phyloP scores from a whole-genome alignment of 2,888 invertebrate species.

The Timema cristinae region DNA sequence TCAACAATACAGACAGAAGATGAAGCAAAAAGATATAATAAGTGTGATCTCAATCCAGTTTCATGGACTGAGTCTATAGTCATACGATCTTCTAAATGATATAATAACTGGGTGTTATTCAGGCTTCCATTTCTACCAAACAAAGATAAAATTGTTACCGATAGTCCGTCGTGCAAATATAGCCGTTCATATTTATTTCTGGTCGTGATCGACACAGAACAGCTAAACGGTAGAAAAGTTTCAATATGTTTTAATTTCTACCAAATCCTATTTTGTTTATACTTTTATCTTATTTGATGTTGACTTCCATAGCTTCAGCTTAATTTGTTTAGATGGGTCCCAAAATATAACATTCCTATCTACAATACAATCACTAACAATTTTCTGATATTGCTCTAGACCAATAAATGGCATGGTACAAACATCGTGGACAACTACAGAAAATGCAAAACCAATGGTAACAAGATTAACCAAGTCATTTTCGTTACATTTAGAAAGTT shows the following conservation, averaged over 20 bases:
- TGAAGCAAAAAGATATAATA: no score
- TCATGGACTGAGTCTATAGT: no score
- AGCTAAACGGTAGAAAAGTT: no score
- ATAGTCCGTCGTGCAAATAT: background rate
- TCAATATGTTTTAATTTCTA: no score
- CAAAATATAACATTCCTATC: background rate
- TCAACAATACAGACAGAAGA: no score
- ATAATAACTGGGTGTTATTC: background rate
- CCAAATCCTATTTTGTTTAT: background rate
- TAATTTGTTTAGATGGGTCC: background rate
- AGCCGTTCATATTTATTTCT: background rate
- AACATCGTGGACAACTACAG: slow-evolving; percentile 6
- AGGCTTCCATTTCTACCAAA: background rate
- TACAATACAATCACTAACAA: background rate
- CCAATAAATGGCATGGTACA: background rate
- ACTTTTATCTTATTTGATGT: slow-evolving; percentile 5
- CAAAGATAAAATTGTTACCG: background rate
- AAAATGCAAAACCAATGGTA: background rate
- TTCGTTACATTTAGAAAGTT: background rate
- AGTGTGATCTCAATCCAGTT: no score
- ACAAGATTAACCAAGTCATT: slow-evolving; percentile 3
- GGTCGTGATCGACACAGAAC: no score
- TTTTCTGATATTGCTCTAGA: slow-evolving; percentile 10
- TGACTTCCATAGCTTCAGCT: slow-evolving; percentile 10
- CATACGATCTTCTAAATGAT: no score